phyloP scores from a whole-genome alignment of 2,888 invertebrate genomes.

The Cryptophagus acutangulus region DNA sequence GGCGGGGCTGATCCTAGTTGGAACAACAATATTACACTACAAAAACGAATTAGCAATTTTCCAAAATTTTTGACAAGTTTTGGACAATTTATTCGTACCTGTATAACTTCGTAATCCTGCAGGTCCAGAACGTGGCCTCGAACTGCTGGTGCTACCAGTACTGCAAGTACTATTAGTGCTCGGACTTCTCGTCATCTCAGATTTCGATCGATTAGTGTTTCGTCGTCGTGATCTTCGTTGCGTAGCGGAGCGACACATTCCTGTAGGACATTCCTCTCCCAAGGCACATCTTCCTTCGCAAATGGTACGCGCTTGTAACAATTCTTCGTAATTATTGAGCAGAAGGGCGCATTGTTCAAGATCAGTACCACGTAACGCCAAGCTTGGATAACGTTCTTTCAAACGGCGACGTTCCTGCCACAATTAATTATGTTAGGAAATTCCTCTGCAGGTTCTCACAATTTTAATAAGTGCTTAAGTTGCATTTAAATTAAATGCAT shows the following conservation, averaged over 20 bases:
- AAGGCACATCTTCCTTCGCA: slow-evolving; percentile 83
- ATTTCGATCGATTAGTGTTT: slow-evolving; percentile 34
- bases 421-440: too few relatives aligned
- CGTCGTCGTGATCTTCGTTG: slow-evolving; percentile 26
- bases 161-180: slow-evolving; percentile 37
- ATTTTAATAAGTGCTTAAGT: not conserved
- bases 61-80: too few relatives aligned
- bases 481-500: not conserved
- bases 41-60: not conserved
- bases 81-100: slow-evolving; percentile 25
- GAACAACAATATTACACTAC: not conserved
- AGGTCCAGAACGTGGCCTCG: slow-evolving; percentile 71
- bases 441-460: not conserved
- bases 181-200: slow-evolving; percentile 44
- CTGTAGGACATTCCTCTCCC: slow-evolving; percentile 82
- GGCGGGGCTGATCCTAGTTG: slow-evolving; percentile 69
- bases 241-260: slow-evolving; percentile 54
- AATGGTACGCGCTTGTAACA: slow-evolving; percentile 71
- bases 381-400: slow-evolving; percentile 77
- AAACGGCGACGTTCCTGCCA: slow-evolving; percentile 80
- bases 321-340: slow-evolving; percentile 77
- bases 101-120: slow-evolving; percentile 56
- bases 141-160: slow-evolving; percentile 36
- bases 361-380: slow-evolving; percentile 68
- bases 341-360: slow-evolving; percentile 71